Evolutionary conservation across 2,888 invertebrate species (phyloP), one percentile per base, ranked within the genome.

Genomic region (Drosophila maculinotata): DNA sequence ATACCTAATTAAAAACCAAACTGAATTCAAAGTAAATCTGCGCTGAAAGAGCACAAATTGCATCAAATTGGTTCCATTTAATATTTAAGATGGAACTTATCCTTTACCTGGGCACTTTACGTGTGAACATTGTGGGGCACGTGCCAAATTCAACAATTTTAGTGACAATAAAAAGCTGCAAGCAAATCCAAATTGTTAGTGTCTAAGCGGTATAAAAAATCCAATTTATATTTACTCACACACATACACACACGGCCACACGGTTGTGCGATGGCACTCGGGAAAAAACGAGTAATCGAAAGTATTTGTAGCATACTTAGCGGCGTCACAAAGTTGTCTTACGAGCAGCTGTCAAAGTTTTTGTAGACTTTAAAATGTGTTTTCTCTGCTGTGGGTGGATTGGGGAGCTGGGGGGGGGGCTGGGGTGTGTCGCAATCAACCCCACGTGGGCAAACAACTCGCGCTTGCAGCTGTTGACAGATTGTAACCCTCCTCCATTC

Each of bases 251-350:
- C n/a, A n/a, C n/a, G n/a, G n/a, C n/a, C n/a, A n/a, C n/a, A n/a
- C n/a, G n/a, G n/a, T n/a, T n/a, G n/a, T 20, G 20, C 4, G 20
- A 20, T 20, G 20, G 20, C 20, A 20, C 20, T 20, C 2, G 20
- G 4, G n/a, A n/a, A n/a, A n/a, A n/a, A n/a, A n/a, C n/a, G n/a
- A n/a, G n/a, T n/a, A n/a, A n/a, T 59, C 15, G 35, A 2, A 8
- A 20, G 23, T 31, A 47, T 38, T 12, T 35, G 28, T 20, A 15
- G 53, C 41, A 48, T 44, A 58, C 39, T 66, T 28, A 31, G 52
- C 28, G 62, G 42, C 59, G 36, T 38, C 62, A 84, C 64, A 84
- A 74, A 75, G 78, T 66, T 70, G 75, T 76, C 47, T 44, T 45
- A 36, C 25, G 23, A 57, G 39, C 52, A 36, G 45, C 58, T 65